Evolutionary conservation across 2,113 vertebrate species (phyloP).

Genomic region (Microtus pennsylvanicus): DNA sequence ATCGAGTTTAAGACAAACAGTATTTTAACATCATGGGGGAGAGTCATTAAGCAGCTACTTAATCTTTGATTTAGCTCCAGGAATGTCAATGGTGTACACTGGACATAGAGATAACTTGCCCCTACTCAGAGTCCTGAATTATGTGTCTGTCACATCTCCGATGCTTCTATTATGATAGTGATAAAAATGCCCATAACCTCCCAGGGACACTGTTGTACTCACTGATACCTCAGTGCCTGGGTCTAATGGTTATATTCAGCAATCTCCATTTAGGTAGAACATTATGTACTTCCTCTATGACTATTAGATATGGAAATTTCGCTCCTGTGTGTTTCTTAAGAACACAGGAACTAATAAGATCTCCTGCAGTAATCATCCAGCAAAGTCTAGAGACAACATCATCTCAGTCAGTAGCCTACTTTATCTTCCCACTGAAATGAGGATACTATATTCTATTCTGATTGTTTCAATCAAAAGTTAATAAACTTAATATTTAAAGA

Average conservation of each 20-base stretch:
- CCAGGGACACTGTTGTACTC: conserved; percentile 80
- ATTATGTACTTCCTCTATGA: conserved; percentile 76
- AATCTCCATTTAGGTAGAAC: conserved; percentile 79
- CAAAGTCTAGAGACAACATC: conserved; percentile 81
- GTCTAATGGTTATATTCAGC: conserved; percentile 85
- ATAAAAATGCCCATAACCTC: conserved; percentile 86
- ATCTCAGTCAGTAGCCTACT: conserved; percentile 84
- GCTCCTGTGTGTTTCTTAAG: conserved; percentile 80
- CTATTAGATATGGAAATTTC: conserved; percentile 83
- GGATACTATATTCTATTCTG: conserved; percentile 82
- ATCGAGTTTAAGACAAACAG: neutral
- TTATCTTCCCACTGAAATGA: conserved; percentile 87
- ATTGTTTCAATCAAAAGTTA: conserved; percentile 88
- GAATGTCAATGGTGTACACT: conserved; percentile 28
- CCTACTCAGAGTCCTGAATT: conserved; percentile 28
- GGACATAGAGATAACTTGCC: conserved; percentile 23
- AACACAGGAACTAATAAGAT: conserved; percentile 87
- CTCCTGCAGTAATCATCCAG: conserved; percentile 83
- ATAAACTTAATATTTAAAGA: conserved; percentile 85
- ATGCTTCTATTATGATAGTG: conserved; percentile 81
- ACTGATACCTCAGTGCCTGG: conserved; percentile 81
- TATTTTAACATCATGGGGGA: neutral
- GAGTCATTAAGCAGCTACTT: neutral
- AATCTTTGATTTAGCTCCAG: neutral
- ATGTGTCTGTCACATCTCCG: conserved; percentile 75